Evolutionary conservation across 2,797 vertebrate genomes (phyloP), one percentile per base, ranked within the genome.

Genomic region (Clarias platycephalus): DNA sequence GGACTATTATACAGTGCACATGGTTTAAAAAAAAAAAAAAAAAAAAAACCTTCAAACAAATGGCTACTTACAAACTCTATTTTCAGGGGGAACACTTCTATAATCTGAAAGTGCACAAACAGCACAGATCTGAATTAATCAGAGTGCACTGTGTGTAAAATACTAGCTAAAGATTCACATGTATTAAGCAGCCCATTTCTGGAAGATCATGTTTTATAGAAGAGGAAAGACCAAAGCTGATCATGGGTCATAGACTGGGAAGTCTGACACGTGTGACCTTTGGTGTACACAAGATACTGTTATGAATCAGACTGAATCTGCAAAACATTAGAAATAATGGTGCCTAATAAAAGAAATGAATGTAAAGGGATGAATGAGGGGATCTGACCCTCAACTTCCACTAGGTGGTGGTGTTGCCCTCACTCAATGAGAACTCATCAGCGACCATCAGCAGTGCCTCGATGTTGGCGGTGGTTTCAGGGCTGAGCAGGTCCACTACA

Each of bases 361-460:
- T 24, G 10, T 12, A 75, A 75, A 63, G 34, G 53, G 53, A 76
- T 44, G 13, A 75, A 20, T 49, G 20, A 12, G 62, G 49, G 55
- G 53, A 10, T 12, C 55, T 57, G 24, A 58, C 44, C 3, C 67
- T 81, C 82, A 85, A 82, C 63, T 88, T 91, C 95, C 91, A 95
- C 91, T 97, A 97, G 90, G 96, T 95, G 90, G 91, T 90, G 40
- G 86, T 71, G 16, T 81, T 74, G 15, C 93, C 90, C 2, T 92
- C 91, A 68, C 90, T 89, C 94, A 97, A 93, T 91, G 92, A 93
- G 90, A 96, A 95, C 82, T 97, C 96, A 26, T 98, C 96, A n/a
- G 96, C 93, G 2, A 96, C 96, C 86, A 97, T 96, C 88, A 99
- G 95, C 93, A 99, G 95, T 85, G 97, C 96, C 94, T 98, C 97